A percentile compares a stretch with the other conserved stretches of the same genome.
These are phyloP conservation scores for Aldrovandia affinis DNA, from an alignment of 2,797 vertebrate genomes.

Conservation along the genomic window DNA sequence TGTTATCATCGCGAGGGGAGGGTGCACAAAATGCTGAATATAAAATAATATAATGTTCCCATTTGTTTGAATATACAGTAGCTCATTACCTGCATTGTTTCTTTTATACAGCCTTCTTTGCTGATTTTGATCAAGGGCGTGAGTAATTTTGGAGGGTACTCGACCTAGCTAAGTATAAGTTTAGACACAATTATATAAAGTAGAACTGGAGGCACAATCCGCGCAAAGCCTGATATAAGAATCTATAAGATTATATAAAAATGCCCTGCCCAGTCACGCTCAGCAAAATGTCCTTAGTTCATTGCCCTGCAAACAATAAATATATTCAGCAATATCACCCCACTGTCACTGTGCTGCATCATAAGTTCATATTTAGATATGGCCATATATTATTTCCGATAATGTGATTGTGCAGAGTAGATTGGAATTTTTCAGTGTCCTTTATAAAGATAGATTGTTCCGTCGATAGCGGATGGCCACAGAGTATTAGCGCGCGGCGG, in stretches of 20 bases:
- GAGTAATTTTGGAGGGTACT: no score
- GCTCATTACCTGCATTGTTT: no score
- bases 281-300: slow-evolving; percentile 1
- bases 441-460: slow-evolving; percentile 96
- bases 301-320: slow-evolving; percentile 5
- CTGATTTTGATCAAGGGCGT: no score
- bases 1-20: no score
- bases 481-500: slow-evolving; percentile 80
- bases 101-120: no score
- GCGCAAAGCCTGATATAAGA: not conserved
- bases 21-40: no score
- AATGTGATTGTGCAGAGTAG: slow-evolving; percentile 91
- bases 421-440: slow-evolving; percentile 94
- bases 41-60: no score
- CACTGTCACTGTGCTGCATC: slow-evolving; percentile 67
- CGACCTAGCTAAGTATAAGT: no score
- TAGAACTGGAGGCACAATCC: slow-evolving; percentile 46
- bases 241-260: slow-evolving; percentile 77
- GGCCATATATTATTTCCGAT: slow-evolving; percentile 89
- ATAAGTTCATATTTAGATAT: slow-evolving; percentile 87
- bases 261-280: slow-evolving; percentile 81
- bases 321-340: not conserved
- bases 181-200: not conserved
- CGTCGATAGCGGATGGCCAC: slow-evolving; percentile 90
- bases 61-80: no score